phyloP scores from a whole-genome alignment of 1,140 invertebrate species.

The Achroia grisella region DNA sequence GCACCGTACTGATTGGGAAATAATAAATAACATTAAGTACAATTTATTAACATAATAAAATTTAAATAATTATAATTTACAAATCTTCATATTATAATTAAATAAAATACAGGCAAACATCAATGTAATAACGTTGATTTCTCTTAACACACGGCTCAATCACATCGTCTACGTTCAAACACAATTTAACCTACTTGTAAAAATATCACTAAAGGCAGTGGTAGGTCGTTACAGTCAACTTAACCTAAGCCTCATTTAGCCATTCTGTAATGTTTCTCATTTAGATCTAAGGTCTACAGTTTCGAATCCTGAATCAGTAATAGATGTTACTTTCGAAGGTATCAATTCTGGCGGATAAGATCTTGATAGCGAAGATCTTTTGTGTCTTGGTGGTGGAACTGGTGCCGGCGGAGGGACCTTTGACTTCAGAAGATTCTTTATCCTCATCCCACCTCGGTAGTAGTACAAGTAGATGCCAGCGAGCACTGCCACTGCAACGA shows the following conservation, averaged over 20 bases:
- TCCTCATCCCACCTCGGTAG: conserved; percentile 65
- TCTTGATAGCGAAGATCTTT: conserved; percentile 45
- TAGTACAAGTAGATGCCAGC: conserved; percentile 66
- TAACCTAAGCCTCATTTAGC: conserved; percentile 5
- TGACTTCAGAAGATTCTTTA: conserved; percentile 59
- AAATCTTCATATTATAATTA: neutral
- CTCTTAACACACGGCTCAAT: too few species aligned
- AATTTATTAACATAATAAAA: conserved; percentile 40
- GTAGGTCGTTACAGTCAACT: conserved; percentile 4
- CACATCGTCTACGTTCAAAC: neutral
- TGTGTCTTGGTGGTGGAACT: conserved; percentile 55
- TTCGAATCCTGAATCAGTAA: conserved; percentile 58
- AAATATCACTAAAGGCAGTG: conserved; percentile 22
- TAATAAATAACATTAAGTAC: conserved; percentile 8
- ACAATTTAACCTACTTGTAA: conserved; percentile 1
- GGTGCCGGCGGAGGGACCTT: conserved; percentile 40
- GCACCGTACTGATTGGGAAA: neutral
- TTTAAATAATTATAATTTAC: conserved; percentile 48
- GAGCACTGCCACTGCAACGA: conserved; percentile 46
- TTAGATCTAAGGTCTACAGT: conserved; percentile 59
- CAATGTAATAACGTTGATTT: too few species aligned
- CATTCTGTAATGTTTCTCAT: conserved; percentile 17
- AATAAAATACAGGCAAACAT: too few species aligned
- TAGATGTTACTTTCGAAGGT: conserved; percentile 37
- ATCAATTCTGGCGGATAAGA: conserved; percentile 50